A percentile compares a stretch with the other conserved stretches of the same genome.
Conservation (phyloP, 2,113 vertebrate species). For the Protobothrops mucrosquamatus region DNA sequence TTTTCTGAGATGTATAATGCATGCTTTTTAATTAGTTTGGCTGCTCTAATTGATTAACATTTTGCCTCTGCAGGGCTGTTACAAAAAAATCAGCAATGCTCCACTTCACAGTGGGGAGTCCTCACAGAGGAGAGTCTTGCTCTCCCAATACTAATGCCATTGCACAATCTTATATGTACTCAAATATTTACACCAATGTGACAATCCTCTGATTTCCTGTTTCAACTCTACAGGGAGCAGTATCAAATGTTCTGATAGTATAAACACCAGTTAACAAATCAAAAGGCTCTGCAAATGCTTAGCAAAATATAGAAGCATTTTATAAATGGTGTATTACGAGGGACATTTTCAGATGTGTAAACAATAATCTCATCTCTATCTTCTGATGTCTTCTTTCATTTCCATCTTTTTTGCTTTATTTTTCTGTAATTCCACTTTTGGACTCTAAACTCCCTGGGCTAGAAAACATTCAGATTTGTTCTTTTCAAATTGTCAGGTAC, state of each 20-base stretch:
- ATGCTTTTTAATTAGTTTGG: slow-evolving; percentile 67
- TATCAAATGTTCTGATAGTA: slow-evolving; percentile 26
- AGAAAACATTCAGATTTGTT: not conserved
- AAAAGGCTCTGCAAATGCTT: slow-evolving; percentile 34
- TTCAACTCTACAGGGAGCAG: slow-evolving; percentile 30
- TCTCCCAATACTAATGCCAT: not conserved
- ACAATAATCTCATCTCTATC: not conserved
- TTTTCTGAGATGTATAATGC: slow-evolving; percentile 63
- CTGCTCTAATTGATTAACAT: slow-evolving; percentile 65
- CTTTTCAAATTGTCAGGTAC: not conserved
- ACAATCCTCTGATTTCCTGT: slow-evolving; percentile 16
- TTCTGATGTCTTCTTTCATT: not conserved
- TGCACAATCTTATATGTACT: slow-evolving; percentile 13
- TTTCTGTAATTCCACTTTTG: not conserved
- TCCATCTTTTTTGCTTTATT: not conserved
- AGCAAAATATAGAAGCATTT: not conserved
- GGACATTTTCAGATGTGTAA: not conserved
- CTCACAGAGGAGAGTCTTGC: not conserved
- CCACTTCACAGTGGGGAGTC: slow-evolving; percentile 45
- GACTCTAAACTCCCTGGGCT: not conserved
- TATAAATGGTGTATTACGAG: not conserved
- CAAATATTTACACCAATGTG: slow-evolving; percentile 36
- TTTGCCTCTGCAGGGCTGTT: slow-evolving; percentile 51
- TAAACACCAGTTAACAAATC: slow-evolving; percentile 48
- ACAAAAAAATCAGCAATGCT: slow-evolving; percentile 53